Base-by-base conservation (phyloP, 2,888 invertebrate species). In the Pedicia rivosa region DNA sequence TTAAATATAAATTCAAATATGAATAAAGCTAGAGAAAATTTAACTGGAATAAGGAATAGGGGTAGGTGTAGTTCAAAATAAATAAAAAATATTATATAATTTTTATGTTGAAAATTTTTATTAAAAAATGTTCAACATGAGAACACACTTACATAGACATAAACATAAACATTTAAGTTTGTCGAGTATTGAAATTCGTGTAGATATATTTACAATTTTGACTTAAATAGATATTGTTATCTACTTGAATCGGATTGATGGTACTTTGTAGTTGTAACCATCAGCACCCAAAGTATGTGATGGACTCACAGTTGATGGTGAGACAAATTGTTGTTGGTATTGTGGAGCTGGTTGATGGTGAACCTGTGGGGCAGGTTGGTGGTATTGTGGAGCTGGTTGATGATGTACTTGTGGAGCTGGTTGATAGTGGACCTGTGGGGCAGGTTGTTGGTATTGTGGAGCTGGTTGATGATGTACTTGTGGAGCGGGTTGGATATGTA, bases 241-340 rank as follows among this genome's bases (percentile, higher is more conserved):
- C n/a, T n/a, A n/a, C n/a, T 49, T 54, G 38, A 59, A 60, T 16
- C 54, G 50, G 35, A 47, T 54, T 37, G 50, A 50, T 32, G 59
- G 59, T 42, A 57, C 53, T 41, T 57, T 57, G 41, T 59, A 59
- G 40, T 56, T 56, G 44, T 59, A 59, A 28, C 59, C 59, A 44
- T 59, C 59, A 22, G 53, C 53, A 22, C 58, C 59, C 4, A 47
- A 31, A 9, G 36, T 35, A 35, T 41, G 42, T 9, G 41, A 40
- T 27, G 43, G 42, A 16, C 39, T 36, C n/a, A 39, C 39, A 12
- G 38, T 39, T 28, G 35, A 30, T 19, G 12, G 15, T 16, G 32
- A 12, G 4, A 10, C 9, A 12, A 20, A 17, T 5, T 17, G 7
- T 20, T n/a, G n/a, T 17, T 29, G 24, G 12, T 29, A 17, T 13